Conservation (phyloP, 2,888 invertebrate species). For the Ormyrus labotus region DNA sequence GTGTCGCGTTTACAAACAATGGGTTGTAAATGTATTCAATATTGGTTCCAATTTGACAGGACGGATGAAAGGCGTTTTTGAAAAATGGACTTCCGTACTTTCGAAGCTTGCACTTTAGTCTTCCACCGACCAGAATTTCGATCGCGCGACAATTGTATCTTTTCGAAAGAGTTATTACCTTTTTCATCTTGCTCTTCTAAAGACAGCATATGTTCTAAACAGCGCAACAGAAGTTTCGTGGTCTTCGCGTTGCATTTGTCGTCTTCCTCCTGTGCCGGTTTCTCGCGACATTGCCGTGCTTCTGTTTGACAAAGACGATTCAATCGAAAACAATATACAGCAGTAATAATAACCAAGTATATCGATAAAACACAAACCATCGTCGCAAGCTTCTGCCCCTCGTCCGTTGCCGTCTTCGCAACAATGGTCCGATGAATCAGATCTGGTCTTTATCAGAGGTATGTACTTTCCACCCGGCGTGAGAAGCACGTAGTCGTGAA, state of each 20-base stretch:
- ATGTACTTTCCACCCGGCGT: slow-evolving; percentile 52
- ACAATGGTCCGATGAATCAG: neutral
- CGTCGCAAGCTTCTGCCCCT: slow-evolving; percentile 5
- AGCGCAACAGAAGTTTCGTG: slow-evolving; percentile 50
- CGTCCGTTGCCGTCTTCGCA: neutral
- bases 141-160: neutral
- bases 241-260: slow-evolving; percentile 34
- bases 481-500: slow-evolving; percentile 52
- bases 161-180: neutral
- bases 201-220: slow-evolving; percentile 57
- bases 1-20: too few relatives aligned
- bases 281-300: neutral
- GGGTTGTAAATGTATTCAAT: too few relatives aligned
- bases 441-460: slow-evolving; percentile 31
- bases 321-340: too few relatives aligned
- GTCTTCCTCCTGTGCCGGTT: slow-evolving; percentile 4
- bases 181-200: slow-evolving; percentile 44
- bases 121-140: too few relatives aligned
- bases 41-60: too few relatives aligned
- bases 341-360: too few relatives aligned
- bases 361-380: slow-evolving; percentile 15
- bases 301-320: neutral
- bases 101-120: too few relatives aligned
- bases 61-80: too few relatives aligned
- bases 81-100: too few relatives aligned